These are phyloP conservation scores for Murina feae DNA, from an alignment of 2,113 vertebrate species.

Conservation along the genomic window DNA sequence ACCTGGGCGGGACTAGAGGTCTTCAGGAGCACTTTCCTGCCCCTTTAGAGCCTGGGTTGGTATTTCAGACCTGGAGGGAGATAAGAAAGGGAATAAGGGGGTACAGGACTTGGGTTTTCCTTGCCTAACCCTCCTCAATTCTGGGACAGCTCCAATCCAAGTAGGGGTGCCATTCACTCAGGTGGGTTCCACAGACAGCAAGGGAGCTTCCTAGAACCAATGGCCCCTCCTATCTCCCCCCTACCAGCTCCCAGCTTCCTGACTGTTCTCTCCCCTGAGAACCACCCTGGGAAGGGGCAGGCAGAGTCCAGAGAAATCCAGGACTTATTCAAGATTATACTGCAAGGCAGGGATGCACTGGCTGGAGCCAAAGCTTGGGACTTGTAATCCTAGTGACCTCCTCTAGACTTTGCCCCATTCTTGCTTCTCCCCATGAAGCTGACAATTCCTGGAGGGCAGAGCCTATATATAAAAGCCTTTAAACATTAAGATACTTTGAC, in stretches of 20 bases:
- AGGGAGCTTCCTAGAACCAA: background rate
- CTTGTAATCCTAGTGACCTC: background rate
- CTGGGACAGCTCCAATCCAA: background rate
- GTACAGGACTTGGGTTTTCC: background rate
- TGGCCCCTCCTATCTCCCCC: background rate
- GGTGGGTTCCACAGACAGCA: background rate
- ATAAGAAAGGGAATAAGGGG: background rate
- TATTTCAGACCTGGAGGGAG: background rate
- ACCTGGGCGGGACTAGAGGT: background rate
- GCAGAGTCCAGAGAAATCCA: background rate
- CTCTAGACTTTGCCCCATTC: background rate
- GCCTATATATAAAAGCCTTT: slow-evolving; percentile 63
- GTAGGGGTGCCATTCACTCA: background rate
- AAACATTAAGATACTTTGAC: slow-evolving; percentile 66
- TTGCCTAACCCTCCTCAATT: background rate
- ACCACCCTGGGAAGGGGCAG: background rate
- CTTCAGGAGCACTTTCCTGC: background rate
- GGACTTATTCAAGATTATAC: background rate
- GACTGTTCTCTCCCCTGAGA: background rate
- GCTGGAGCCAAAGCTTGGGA: background rate
- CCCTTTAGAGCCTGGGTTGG: background rate
- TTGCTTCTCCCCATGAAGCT: background rate
- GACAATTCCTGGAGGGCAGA: background rate
- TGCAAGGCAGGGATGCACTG: background rate
- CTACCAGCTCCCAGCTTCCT: background rate